A percentile compares a stretch with the other conserved stretches of the same genome.
Conservation (phyloP, 2,888 invertebrate genomes). For the Halictus ligatus region DNA sequence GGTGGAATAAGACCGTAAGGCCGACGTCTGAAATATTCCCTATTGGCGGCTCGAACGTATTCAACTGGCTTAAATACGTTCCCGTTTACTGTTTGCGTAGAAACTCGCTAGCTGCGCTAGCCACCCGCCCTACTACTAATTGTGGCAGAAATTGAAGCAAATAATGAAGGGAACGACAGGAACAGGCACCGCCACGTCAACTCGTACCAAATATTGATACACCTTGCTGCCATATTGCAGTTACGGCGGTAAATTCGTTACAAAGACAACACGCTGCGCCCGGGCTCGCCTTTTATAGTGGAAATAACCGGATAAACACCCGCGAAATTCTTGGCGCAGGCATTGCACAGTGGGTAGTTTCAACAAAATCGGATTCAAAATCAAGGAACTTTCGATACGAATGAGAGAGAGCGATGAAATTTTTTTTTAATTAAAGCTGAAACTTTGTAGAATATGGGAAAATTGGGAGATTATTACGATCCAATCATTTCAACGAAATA, state of each 20-base stretch:
- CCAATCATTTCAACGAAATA: too few species aligned
- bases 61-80: conserved; percentile 48
- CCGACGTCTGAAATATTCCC: conserved; percentile 52
- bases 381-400: too few species aligned
- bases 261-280: conserved; percentile 27
- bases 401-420: too few species aligned
- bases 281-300: conserved; percentile 23
- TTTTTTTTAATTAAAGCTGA: too few species aligned
- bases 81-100: conserved; percentile 48
- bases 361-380: too few species aligned
- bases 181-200: conserved; percentile 49
- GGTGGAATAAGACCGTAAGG: conserved; percentile 35
- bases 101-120: conserved; percentile 41
- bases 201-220: conserved; percentile 65
- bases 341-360: conserved; percentile 13
- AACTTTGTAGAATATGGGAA: too few species aligned
- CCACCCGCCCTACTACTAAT: conserved; percentile 55
- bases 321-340: conserved; percentile 46
- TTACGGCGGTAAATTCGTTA: conserved; percentile 26
- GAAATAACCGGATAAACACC: conserved; percentile 32
- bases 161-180: conserved; percentile 58
- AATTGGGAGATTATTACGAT: too few species aligned
- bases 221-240: conserved; percentile 45
- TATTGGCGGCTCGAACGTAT: conserved; percentile 42
- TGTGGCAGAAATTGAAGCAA: conserved; percentile 56